Percentiles rank a stretch among this genome's conserved stretches.
phyloP scores from a whole-genome alignment of 2,113 vertebrate genomes.

The Procavia capensis region DNA sequence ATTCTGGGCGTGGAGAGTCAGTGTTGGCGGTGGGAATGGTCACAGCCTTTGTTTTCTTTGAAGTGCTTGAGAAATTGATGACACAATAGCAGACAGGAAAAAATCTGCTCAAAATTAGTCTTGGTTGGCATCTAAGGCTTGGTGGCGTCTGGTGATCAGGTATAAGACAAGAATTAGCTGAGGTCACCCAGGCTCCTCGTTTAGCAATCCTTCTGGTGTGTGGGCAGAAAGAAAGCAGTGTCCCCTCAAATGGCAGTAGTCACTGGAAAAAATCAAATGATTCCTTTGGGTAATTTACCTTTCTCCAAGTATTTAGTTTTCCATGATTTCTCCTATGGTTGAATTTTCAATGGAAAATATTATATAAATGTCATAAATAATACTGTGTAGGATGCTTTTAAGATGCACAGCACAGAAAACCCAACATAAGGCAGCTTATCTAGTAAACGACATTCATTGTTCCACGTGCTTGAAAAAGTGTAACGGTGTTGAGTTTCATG shows the following conservation, averaged over 20 bases:
- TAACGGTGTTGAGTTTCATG: not conserved
- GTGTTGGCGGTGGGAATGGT: not conserved
- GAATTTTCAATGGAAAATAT: not conserved
- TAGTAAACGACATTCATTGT: not conserved
- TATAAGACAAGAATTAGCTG: not conserved
- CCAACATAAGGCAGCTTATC: not conserved
- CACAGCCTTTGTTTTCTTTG: not conserved
- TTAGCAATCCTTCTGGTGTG: not conserved
- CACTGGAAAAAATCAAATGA: not conserved
- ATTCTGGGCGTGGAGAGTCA: not conserved
- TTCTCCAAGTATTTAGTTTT: not conserved
- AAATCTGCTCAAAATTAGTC: not conserved
- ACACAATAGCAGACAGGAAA: not conserved
- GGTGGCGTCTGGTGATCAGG: not conserved
- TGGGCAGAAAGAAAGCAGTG: not conserved
- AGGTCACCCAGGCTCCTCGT: not conserved
- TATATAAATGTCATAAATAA: not conserved
- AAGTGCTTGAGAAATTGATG: not conserved
- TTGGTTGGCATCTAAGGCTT: not conserved
- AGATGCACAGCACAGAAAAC: not conserved
- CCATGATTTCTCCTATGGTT: not conserved
- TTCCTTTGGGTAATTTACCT: not conserved
- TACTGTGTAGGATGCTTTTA: not conserved
- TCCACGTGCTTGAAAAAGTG: not conserved
- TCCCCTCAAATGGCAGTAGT: not conserved